phyloP scores from a whole-genome alignment of 2,888 invertebrate species.

The Synanthedon tipuliformis region DNA sequence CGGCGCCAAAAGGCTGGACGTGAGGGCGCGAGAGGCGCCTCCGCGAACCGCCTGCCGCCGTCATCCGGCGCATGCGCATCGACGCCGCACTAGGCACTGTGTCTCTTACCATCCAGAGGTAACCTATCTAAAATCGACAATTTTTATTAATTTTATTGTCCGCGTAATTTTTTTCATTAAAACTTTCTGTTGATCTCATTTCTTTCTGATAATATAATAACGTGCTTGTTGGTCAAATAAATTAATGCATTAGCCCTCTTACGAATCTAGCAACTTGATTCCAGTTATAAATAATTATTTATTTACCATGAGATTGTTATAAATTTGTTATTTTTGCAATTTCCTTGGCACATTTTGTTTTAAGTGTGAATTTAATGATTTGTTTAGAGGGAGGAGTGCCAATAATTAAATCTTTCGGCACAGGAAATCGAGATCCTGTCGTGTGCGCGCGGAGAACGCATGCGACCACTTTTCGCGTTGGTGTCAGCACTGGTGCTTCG shows the following conservation, averaged over 20 bases:
- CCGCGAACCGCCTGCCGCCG: slow-evolving; percentile 69
- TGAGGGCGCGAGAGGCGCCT: slow-evolving; percentile 78
- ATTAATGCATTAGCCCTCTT: no score
- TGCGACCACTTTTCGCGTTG: slow-evolving; percentile 26
- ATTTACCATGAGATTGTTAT: no score
- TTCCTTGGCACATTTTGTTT: no score
- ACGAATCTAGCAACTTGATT: no score
- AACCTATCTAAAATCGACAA: slow-evolving; percentile 11
- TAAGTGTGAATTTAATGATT: no score
- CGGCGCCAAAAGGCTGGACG: slow-evolving; percentile 87
- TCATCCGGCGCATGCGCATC: slow-evolving; percentile 74
- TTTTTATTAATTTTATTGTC: not conserved
- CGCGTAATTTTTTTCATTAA: no score
- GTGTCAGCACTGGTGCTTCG: slow-evolving; percentile 28
- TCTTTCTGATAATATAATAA: no score
- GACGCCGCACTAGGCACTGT: slow-evolving; percentile 81
- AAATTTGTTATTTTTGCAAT: no score
- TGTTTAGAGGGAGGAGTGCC: not conserved
- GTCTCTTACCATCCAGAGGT: slow-evolving; percentile 92
- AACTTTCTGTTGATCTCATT: no score
- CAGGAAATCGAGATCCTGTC: slow-evolving; percentile 77
- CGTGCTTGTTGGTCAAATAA: no score
- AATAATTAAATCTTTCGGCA: no score
- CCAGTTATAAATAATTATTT: no score
- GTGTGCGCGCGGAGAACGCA: slow-evolving; percentile 64